A percentile compares a stretch with the other conserved stretches of the same genome.
Evolutionary conservation across 2,888 invertebrate species (phyloP).

Genomic region (Tryphoninae sp.): DNA sequence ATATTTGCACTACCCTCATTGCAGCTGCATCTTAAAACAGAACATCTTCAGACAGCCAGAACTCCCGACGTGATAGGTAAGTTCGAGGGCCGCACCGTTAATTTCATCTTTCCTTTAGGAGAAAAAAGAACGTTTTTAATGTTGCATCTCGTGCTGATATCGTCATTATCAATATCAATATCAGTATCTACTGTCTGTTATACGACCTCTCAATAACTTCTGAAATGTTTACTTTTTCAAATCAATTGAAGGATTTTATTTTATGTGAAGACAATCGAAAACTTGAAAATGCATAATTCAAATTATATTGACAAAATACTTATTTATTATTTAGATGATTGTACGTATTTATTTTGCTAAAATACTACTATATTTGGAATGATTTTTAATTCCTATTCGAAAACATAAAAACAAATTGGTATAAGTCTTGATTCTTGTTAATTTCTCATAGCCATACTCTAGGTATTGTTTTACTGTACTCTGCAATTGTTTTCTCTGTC

Average conservation of each 20-base stretch:
- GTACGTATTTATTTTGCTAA: constrained; percentile 7
- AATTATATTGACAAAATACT: constrained; percentile 5
- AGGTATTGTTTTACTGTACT: constrained; percentile 50
- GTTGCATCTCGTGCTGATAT: constrained; percentile 51
- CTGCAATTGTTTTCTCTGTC: constrained; percentile 71
- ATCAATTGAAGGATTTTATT: background rate
- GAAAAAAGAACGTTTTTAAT: constrained; percentile 35
- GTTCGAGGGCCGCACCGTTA: constrained; percentile 40
- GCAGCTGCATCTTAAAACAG: constrained; percentile 95
- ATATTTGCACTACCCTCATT: constrained; percentile 97
- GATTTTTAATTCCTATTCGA: constrained; percentile 14
- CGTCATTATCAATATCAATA: constrained; percentile 39
- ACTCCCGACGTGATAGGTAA: constrained; percentile 87
- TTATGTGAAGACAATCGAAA: background rate
- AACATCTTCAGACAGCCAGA: constrained; percentile 90
- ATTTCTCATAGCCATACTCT: constrained; percentile 47
- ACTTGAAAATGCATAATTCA: background rate
- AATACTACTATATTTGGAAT: background rate
- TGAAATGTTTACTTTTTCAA: constrained; percentile 10
- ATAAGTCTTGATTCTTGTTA: constrained; percentile 10
- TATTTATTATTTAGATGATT: background rate
- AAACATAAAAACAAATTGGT: constrained; percentile 7
- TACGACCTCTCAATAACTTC: constrained; percentile 16
- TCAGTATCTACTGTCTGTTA: constrained; percentile 32
- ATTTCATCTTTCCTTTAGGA: background rate